These are phyloP conservation scores for Volucella inanis DNA, from an alignment of 2,888 invertebrate genomes.

Conservation along the genomic window DNA sequence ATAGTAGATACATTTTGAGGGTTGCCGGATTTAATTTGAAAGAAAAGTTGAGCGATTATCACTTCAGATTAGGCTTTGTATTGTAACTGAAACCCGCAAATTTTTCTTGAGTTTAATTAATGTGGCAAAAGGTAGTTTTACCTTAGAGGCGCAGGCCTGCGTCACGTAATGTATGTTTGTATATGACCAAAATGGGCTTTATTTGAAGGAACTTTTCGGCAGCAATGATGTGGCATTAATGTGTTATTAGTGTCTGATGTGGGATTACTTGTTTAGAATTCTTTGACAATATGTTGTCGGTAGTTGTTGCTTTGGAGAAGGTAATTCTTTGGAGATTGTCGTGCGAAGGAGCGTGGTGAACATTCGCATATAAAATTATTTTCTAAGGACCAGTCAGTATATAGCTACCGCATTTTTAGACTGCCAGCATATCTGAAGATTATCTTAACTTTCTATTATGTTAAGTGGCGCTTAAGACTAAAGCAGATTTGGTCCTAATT, in stretches of 20 bases:
- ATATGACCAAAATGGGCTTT: not conserved
- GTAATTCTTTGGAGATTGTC: too few species aligned
- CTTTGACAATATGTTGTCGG: not conserved
- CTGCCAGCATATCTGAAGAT: too few species aligned
- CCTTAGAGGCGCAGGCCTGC: not conserved
- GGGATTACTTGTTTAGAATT: constrained; percentile 21
- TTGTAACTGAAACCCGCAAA: constrained; percentile 14
- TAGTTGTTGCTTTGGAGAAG: not conserved
- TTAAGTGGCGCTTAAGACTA: too few species aligned
- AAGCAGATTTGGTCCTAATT: too few species aligned
- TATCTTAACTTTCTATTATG: too few species aligned
- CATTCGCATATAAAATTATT: too few species aligned
- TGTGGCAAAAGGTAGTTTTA: constrained; percentile 44
- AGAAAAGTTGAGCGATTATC: constrained; percentile 52
- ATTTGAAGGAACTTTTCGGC: constrained; percentile 36
- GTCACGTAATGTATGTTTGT: not conserved
- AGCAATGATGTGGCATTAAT: constrained; percentile 46
- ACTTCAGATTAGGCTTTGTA: constrained; percentile 45
- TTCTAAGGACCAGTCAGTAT: too few species aligned
- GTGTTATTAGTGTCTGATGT: constrained; percentile 41
- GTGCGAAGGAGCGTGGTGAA: too few species aligned
- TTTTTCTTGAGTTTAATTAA: constrained; percentile 42
- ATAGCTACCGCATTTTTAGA: too few species aligned
- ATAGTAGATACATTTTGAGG: not conserved
- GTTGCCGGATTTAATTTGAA: constrained; percentile 42